Conservation (phyloP, 2,888 invertebrate genomes). For the Polydrusus pterygomalis region DNA sequence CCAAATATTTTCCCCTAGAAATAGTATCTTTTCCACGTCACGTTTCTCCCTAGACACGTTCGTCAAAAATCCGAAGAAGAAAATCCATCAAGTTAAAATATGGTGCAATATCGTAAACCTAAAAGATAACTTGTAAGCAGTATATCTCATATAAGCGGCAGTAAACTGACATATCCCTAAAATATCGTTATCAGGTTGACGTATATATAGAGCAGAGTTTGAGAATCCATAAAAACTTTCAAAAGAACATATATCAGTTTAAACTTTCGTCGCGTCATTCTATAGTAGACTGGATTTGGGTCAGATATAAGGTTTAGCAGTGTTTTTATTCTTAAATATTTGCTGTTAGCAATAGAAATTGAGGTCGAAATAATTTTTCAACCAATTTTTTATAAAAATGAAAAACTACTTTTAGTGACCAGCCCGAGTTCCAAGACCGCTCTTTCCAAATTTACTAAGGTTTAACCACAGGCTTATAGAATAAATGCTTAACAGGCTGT, state of each 20-base stretch:
- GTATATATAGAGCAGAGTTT: slow-evolving; percentile 33
- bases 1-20: not conserved
- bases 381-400: no score
- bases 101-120: slow-evolving; percentile 52
- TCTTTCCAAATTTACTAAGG: no score
- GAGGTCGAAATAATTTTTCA: no score
- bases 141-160: slow-evolving; percentile 46
- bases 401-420: no score
- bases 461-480: no score
- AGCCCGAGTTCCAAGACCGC: no score
- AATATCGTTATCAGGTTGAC: slow-evolving; percentile 54
- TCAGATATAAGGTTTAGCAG: slow-evolving; percentile 26
- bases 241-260: slow-evolving; percentile 37
- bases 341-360: no score
- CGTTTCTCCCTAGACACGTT: slow-evolving; percentile 35
- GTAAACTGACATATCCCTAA: slow-evolving; percentile 52
- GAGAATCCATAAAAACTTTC: slow-evolving; percentile 44
- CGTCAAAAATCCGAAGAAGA: slow-evolving; percentile 35
- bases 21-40: slow-evolving; percentile 6
- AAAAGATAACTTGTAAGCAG: slow-evolving; percentile 51
- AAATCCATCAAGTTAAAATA: slow-evolving; percentile 48
- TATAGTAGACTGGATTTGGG: slow-evolving; percentile 20
- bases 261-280: slow-evolving; percentile 20
- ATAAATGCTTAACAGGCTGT: no score
- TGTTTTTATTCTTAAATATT: not conserved